These are phyloP conservation scores for Drosophila arawakana DNA, from an alignment of 1,140 invertebrate genomes.

Conservation along the genomic window DNA sequence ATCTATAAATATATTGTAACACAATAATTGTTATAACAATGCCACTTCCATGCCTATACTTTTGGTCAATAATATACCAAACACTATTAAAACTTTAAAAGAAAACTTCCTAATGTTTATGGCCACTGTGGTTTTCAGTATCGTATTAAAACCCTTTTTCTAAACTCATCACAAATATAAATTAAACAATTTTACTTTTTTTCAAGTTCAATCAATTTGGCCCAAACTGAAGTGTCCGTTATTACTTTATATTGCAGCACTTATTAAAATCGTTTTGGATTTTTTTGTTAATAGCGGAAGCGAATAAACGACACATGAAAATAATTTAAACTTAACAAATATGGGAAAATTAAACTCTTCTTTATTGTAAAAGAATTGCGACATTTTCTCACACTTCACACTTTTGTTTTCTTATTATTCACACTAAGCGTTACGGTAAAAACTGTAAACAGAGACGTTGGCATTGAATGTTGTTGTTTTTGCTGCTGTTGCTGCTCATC, in stretches of 20 bases:
- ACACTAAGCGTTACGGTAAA: conserved; percentile 76
- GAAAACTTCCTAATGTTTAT: too few relatives aligned
- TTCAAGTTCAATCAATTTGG: too few relatives aligned
- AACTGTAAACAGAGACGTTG: conserved; percentile 68
- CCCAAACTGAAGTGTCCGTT: too few relatives aligned
- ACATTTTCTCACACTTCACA: conserved; percentile 66
- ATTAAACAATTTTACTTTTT: too few relatives aligned
- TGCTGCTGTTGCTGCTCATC: conserved; percentile 20
- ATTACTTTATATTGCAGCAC: not conserved
- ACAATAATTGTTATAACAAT: too few relatives aligned
- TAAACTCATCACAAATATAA: too few relatives aligned
- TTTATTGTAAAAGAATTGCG: conserved; percentile 74
- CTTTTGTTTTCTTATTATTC: conserved; percentile 62
- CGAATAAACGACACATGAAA: conserved; percentile 12
- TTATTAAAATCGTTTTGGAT: not conserved
- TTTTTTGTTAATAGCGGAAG: not conserved
- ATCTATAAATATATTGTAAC: too few relatives aligned
- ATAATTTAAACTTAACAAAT: conserved; percentile 32
- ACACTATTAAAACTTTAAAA: too few relatives aligned
- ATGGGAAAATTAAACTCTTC: conserved; percentile 71
- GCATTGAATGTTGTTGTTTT: conserved; percentile 37
- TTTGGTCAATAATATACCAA: too few relatives aligned
- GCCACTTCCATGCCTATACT: too few relatives aligned
- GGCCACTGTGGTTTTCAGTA: too few relatives aligned
- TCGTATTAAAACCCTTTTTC: too few relatives aligned